phyloP scores from a whole-genome alignment of 2,113 vertebrate species.

The Psammodynastes pulverulentus region DNA sequence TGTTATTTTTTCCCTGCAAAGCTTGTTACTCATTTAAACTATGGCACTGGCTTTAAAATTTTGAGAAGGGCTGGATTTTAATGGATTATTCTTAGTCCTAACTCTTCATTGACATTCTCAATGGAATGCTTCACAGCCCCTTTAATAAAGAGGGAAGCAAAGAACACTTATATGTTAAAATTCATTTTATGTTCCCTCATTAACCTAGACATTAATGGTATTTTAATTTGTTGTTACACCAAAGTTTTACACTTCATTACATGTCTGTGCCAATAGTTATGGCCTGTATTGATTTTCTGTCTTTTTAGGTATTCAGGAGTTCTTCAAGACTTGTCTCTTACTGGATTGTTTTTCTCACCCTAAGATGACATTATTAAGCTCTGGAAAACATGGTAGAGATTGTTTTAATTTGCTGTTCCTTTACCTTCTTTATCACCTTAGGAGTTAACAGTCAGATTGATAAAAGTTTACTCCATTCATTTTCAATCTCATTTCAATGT shows the following conservation, averaged over 20 bases:
- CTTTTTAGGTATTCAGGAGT: constrained; percentile 55
- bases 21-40: constrained; percentile 39
- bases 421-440: constrained; percentile 33
- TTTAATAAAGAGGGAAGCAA: neutral
- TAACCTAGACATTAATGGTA: constrained; percentile 49
- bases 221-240: constrained; percentile 63
- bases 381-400: constrained; percentile 45
- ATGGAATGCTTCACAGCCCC: constrained; percentile 2
- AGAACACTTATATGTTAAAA: constrained; percentile 2
- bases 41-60: constrained; percentile 15
- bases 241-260: constrained; percentile 53
- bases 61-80: constrained; percentile 31
- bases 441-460: constrained; percentile 45
- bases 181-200: constrained; percentile 42
- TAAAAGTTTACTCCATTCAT: constrained; percentile 2
- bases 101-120: constrained; percentile 15
- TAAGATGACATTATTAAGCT: constrained; percentile 41
- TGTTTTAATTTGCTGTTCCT: constrained; percentile 43
- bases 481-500: neutral
- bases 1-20: constrained; percentile 37
- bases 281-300: constrained; percentile 46
- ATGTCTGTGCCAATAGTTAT: constrained; percentile 46
- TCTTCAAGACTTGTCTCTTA: constrained; percentile 42
- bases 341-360: constrained; percentile 53
- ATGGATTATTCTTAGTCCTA: constrained; percentile 22